Evolutionary conservation across 2,888 invertebrate species (phyloP).

Genomic region (Drosophila fulvimacula): DNA sequence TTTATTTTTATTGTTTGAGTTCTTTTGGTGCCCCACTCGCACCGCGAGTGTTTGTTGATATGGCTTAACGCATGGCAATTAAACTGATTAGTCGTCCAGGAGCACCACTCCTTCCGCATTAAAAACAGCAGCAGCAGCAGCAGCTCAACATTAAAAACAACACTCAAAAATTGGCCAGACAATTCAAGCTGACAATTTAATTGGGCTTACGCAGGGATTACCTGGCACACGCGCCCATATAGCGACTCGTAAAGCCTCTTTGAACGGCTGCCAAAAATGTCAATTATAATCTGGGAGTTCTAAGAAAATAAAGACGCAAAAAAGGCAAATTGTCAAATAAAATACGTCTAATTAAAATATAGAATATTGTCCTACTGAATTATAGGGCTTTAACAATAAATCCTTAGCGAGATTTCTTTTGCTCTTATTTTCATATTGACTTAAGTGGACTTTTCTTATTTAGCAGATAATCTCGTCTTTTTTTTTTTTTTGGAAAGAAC

Average conservation of each 20-base stretch:
- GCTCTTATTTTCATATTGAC: background rate
- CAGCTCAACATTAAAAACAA: conserved; percentile 1
- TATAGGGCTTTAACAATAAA: background rate
- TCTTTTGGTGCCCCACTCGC: background rate
- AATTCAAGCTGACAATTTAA: conserved; percentile 28
- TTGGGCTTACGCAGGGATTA: conserved; percentile 15
- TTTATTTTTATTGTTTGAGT: conserved; percentile 32
- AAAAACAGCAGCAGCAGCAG: conserved; percentile 17
- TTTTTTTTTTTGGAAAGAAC: background rate
- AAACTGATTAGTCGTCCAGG: conserved; percentile 61
- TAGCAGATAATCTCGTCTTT: background rate
- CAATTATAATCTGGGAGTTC: background rate
- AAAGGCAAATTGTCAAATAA: background rate
- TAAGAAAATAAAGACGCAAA: background rate
- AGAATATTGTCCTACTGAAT: background rate
- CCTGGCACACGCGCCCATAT: background rate
- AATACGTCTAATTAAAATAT: background rate
- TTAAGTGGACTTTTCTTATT: background rate
- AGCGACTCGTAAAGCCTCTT: background rate
- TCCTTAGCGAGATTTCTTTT: background rate
- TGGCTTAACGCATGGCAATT: conserved; percentile 62
- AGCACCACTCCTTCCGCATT: conserved; percentile 33
- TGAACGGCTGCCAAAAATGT: background rate
- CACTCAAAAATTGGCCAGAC: conserved; percentile 8
- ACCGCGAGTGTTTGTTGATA: conserved; percentile 29